Evolutionary conservation across 2,797 vertebrate genomes (phyloP).

Genomic region (Lepus oiostolus): DNA sequence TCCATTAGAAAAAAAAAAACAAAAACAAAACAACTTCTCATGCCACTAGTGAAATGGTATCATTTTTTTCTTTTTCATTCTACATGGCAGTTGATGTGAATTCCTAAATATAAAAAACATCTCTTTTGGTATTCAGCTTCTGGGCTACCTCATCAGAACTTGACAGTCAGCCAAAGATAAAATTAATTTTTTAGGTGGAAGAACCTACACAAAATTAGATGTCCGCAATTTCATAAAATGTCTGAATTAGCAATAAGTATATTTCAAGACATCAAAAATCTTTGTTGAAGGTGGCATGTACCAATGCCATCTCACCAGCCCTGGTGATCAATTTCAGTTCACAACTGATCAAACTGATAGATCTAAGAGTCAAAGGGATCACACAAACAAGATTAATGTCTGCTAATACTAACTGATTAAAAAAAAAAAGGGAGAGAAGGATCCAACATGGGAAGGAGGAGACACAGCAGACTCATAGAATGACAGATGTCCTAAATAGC

Average conservation of each 20-base stretch:
- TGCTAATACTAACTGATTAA: too few species aligned
- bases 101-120: constrained; percentile 46
- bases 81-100: constrained; percentile 35
- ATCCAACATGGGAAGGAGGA: too few species aligned
- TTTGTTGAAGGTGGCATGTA: background rate
- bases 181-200: constrained; percentile 45
- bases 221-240: constrained; percentile 54
- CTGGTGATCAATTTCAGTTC: too few species aligned
- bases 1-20: background rate
- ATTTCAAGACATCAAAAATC: constrained; percentile 52
- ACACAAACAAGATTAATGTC: too few species aligned
- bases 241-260: constrained; percentile 53
- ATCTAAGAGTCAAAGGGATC: too few species aligned
- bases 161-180: constrained; percentile 62
- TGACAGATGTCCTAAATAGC: too few species aligned
- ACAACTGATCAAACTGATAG: too few species aligned
- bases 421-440: too few species aligned
- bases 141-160: constrained; percentile 50
- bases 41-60: background rate
- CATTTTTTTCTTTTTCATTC: constrained; percentile 39
- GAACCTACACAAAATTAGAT: constrained; percentile 45
- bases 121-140: constrained; percentile 55
- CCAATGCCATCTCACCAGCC: too few species aligned
- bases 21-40: background rate
- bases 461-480: too few species aligned